phyloP scores from a whole-genome alignment of 1,140 invertebrate genomes.

The Papilio dardanus region DNA sequence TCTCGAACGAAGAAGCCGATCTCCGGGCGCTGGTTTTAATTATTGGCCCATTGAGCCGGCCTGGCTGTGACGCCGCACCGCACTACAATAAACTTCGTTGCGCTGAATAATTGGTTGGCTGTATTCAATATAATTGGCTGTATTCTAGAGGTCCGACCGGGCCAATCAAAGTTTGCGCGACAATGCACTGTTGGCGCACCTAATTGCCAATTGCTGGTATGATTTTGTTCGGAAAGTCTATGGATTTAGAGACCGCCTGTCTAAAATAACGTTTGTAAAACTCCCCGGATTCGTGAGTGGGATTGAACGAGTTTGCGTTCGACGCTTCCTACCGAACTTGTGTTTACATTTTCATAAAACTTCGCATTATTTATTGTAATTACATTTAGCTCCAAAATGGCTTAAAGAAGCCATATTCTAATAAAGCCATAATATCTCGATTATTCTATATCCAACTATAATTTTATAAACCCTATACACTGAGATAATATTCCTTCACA shows the following conservation, averaged over 20 bases:
- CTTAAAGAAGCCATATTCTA: too few species aligned
- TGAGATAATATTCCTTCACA: slow-evolving; percentile 1
- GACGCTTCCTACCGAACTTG: not conserved
- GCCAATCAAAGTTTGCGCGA: slow-evolving; percentile 50
- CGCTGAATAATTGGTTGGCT: slow-evolving; percentile 44
- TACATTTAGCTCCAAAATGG: not conserved
- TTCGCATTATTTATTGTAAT: not conserved
- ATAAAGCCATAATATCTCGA: too few species aligned
- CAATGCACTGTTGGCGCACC: slow-evolving; percentile 43
- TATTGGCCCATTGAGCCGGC: slow-evolving; percentile 49
- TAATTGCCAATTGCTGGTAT: slow-evolving; percentile 47
- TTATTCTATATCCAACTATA: too few species aligned
- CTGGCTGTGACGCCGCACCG: slow-evolving; percentile 47
- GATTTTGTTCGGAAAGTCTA: slow-evolving; percentile 20
- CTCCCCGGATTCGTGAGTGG: not conserved
- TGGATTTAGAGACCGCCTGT: slow-evolving; percentile 25
- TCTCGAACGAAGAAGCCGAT: slow-evolving; percentile 44
- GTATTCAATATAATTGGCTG: slow-evolving; percentile 53
- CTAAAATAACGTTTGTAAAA: slow-evolving; percentile 29
- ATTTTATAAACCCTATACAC: slow-evolving; percentile 4
- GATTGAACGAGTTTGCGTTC: not conserved
- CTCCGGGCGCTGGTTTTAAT: slow-evolving; percentile 50
- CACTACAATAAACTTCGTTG: slow-evolving; percentile 50
- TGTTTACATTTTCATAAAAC: not conserved
- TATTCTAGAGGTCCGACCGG: slow-evolving; percentile 40